Evolutionary conservation across 2,888 invertebrate genomes (phyloP).

Genomic region (Ecdyonurus torrentis): DNA sequence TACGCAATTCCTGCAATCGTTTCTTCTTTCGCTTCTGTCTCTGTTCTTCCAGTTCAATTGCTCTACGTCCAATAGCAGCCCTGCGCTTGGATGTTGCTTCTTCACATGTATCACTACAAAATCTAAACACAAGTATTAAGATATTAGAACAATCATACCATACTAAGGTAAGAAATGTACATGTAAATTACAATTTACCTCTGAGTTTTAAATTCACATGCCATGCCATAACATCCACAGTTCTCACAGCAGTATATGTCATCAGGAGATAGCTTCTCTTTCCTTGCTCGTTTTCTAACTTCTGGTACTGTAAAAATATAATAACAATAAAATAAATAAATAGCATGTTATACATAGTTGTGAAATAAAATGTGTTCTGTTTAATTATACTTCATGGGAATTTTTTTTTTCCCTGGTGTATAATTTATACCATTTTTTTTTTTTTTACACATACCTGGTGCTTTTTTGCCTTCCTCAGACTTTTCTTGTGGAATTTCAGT

Average conservation of each 20-base stretch:
- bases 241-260: slow-evolving; percentile 63
- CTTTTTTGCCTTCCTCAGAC: background rate
- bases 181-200: background rate
- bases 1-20: slow-evolving; percentile 17
- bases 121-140: background rate
- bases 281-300: background rate
- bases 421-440: background rate
- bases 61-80: slow-evolving; percentile 17
- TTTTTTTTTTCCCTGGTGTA: too few species aligned
- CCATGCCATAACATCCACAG: slow-evolving; percentile 72
- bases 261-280: slow-evolving; percentile 32
- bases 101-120: slow-evolving; percentile 52
- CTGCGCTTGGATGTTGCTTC: slow-evolving; percentile 25
- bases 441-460: slow-evolving; percentile 1
- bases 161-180: too few species aligned
- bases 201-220: slow-evolving; percentile 46
- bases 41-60: slow-evolving; percentile 10
- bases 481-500: background rate
- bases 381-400: too few species aligned
- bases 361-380: background rate
- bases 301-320: background rate
- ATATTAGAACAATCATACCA: too few species aligned
- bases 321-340: background rate
- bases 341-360: background rate
- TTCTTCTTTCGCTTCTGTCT: slow-evolving; percentile 19